phyloP scores from a whole-genome alignment of 2,888 invertebrate genomes.

The Autographa pulchrina region DNA sequence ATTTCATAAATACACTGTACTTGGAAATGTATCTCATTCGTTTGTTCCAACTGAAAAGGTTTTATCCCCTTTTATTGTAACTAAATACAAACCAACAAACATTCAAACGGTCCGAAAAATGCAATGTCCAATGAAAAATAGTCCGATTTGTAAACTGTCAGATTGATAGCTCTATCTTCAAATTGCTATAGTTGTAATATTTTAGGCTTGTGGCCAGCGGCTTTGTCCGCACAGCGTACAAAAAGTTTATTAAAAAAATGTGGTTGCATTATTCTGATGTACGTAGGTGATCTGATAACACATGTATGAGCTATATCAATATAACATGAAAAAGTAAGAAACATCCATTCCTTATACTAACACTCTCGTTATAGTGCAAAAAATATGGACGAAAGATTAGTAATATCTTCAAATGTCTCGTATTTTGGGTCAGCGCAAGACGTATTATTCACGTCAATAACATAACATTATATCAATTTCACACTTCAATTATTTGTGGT shows the following conservation, averaged over 20 bases:
- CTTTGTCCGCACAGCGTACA: too few species aligned
- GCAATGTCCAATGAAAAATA: neutral
- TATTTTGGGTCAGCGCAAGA: neutral
- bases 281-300: too few species aligned
- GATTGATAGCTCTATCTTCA: neutral
- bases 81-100: neutral
- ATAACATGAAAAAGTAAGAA: too few species aligned
- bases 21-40: neutral
- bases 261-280: too few species aligned
- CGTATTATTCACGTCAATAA: neutral
- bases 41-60: neutral
- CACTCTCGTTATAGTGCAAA: too few species aligned
- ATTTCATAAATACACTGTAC: neutral
- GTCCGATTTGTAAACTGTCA: constrained; percentile 4
- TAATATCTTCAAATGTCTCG: too few species aligned
- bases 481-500: neutral
- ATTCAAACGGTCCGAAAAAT: neutral
- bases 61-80: neutral
- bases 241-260: too few species aligned
- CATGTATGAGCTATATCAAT: too few species aligned
- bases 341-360: too few species aligned
- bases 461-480: neutral
- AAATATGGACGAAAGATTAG: too few species aligned
- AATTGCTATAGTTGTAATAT: neutral
- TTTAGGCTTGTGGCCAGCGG: too few species aligned